Evolutionary conservation across 2,113 vertebrate species (phyloP).

Genomic region (Melanerpes formicivorus): DNA sequence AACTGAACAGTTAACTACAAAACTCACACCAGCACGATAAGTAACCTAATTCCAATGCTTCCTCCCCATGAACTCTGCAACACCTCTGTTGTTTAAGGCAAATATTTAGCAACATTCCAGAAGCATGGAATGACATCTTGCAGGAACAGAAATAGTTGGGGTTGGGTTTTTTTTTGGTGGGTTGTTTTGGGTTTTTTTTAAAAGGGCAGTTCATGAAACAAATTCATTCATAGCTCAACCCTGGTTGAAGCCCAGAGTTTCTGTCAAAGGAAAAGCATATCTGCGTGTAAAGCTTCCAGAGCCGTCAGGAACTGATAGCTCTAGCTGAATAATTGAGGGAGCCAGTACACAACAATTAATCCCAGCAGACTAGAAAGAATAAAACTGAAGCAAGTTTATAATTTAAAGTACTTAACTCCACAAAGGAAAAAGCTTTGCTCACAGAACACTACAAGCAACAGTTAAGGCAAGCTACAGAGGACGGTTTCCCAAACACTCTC

Average conservation of each 20-base stretch:
- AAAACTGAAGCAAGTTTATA: not conserved
- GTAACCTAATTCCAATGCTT: not conserved
- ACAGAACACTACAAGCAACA: not conserved
- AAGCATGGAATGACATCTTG: not conserved
- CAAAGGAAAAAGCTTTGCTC: not conserved
- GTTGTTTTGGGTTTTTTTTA: not conserved
- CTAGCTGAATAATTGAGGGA: not conserved
- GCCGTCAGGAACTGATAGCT: not conserved
- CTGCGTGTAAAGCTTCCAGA: not conserved
- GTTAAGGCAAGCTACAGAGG: not conserved
- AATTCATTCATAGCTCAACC: not conserved
- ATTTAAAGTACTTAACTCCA: not conserved
- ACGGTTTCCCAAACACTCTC: not conserved
- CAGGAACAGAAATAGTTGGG: not conserved
- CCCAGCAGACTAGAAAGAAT: slow-evolving; percentile 2
- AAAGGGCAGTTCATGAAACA: not conserved
- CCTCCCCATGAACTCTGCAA: not conserved
- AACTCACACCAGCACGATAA: not conserved
- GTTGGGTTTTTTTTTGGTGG: no score
- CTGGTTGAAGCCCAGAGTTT: not conserved
- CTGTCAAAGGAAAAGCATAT: not conserved
- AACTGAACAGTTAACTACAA: not conserved
- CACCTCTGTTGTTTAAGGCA: not conserved
- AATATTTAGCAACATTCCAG: slow-evolving; percentile 13
- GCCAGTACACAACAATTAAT: not conserved